Conservation (phyloP, 2,888 invertebrate species). For the Resseliella maxima region DNA sequence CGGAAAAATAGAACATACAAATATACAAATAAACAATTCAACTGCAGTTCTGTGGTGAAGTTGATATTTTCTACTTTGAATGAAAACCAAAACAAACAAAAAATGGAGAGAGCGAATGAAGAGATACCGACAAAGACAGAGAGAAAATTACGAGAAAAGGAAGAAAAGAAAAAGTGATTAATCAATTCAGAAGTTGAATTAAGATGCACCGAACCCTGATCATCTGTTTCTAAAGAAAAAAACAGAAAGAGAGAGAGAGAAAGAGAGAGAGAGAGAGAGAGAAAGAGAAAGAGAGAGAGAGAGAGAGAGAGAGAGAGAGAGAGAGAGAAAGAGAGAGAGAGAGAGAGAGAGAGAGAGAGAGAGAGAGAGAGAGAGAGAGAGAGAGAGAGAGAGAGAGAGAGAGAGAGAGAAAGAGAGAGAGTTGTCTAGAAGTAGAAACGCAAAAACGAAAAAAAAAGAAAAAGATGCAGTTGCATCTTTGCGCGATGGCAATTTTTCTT, state of each 20-base stretch:
- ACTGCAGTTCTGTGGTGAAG: neutral
- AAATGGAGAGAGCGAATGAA: neutral
- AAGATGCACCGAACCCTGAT: conserved; percentile 57
- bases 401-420: no score
- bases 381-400: no score
- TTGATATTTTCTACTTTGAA: neutral
- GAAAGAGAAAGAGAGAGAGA: no score
- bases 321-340: no score
- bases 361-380: no score
- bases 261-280: no score
- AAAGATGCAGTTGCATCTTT: neutral
- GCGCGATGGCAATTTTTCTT: neutral
- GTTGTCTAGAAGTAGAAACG: no score
- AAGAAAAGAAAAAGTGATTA: conserved; percentile 63
- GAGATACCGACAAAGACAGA: neutral
- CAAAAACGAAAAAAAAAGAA: neutral
- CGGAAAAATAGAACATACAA: neutral
- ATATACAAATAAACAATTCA: no score
- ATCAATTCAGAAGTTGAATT: conserved; percentile 65
- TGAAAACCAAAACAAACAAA: neutral
- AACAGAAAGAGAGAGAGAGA: no score
- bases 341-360: no score
- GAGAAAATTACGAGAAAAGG: neutral
- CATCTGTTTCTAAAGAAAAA: neutral
- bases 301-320: no score